A percentile compares a stretch with the other conserved stretches of the same genome.
phyloP scores from a whole-genome alignment of 2,888 invertebrate genomes.

The Eulithis testata region DNA sequence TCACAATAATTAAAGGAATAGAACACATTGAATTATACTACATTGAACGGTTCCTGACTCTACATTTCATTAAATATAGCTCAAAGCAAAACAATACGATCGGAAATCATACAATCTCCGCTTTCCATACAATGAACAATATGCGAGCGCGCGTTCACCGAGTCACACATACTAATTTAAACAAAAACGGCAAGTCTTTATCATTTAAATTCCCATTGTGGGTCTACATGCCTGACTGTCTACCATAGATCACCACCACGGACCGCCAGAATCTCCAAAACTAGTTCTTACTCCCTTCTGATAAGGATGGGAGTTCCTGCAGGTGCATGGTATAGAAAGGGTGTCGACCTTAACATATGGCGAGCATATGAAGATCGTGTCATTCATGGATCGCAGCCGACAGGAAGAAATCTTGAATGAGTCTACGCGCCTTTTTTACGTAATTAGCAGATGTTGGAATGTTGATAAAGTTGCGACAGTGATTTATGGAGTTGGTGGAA shows the following conservation, averaged over 20 bases:
- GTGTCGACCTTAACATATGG: conserved; percentile 49
- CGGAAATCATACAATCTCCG: conserved; percentile 2
- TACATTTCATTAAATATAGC: conserved; percentile 1
- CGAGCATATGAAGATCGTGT: conserved; percentile 42
- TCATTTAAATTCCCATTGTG: conserved; percentile 57
- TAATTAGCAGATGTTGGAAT: conserved; percentile 23
- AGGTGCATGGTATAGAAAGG: conserved; percentile 32
- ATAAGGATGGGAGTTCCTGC: conserved; percentile 18
- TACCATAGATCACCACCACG: conserved; percentile 30
- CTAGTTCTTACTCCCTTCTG: conserved; percentile 13
- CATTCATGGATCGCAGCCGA: conserved; percentile 36
- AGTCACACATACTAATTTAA: conserved; percentile 43
- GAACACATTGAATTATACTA: no score
- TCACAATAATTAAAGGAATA: no score
- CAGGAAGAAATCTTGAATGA: conserved; percentile 32
- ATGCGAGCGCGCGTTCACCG: conserved; percentile 36
- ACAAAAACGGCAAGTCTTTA: conserved; percentile 44
- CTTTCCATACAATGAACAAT: conserved; percentile 22
- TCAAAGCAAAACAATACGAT: conserved; percentile 5
- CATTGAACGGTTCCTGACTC: not conserved
- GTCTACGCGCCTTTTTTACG: conserved; percentile 23
- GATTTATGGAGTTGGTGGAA: no score
- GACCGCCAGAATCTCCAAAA: conserved; percentile 13
- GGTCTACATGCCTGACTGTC: conserved; percentile 46
- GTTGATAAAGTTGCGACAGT: not conserved